These are phyloP conservation scores for Pagrus major DNA, from an alignment of 2,113 vertebrate genomes.

Conservation along the genomic window DNA sequence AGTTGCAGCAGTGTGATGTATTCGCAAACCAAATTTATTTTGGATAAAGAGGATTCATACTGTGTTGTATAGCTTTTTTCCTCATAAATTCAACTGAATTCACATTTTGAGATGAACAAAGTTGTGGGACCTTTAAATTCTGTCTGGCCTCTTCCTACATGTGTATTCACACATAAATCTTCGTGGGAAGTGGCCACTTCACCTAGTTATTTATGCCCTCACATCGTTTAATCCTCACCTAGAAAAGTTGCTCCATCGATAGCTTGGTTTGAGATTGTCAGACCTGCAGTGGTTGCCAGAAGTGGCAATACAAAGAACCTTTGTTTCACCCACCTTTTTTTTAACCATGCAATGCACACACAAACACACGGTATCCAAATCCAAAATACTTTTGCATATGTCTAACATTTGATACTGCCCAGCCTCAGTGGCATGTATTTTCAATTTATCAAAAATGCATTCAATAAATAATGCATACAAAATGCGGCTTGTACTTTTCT, in stretches of 20 bases:
- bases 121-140: too few relatives aligned
- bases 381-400: background rate
- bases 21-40: background rate
- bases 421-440: background rate
- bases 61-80: background rate
- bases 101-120: too few relatives aligned
- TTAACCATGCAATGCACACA: background rate
- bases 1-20: background rate
- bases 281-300: background rate
- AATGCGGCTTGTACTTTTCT: background rate
- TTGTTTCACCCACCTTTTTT: background rate
- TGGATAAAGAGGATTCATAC: background rate
- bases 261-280: background rate
- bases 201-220: too few relatives aligned
- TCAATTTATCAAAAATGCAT: background rate
- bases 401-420: background rate
- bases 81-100: background rate
- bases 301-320: background rate
- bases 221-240: background rate
- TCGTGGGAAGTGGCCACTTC: too few relatives aligned
- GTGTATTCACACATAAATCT: too few relatives aligned
- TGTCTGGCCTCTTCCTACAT: too few relatives aligned
- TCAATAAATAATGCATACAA: constrained; percentile 14
- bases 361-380: background rate
- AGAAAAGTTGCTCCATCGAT: background rate